Conservation (phyloP, 2,113 vertebrate species). For the Garra rufa region DNA sequence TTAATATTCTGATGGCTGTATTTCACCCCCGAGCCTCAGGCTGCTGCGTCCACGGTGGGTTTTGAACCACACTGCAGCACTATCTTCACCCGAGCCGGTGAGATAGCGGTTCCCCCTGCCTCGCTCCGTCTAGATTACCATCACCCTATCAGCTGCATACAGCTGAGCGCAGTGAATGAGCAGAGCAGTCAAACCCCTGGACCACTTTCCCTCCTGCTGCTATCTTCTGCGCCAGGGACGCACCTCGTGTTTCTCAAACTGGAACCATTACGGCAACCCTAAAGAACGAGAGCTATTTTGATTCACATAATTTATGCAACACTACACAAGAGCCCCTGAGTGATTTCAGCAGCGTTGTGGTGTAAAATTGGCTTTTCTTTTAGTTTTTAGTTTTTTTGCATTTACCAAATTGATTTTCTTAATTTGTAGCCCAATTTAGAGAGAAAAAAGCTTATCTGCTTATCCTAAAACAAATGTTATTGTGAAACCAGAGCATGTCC, state of each 20-base stretch:
- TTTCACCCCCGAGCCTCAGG: conserved; percentile 56
- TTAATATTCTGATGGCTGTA: conserved; percentile 64
- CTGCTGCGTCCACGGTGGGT: conserved; percentile 62
- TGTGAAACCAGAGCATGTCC: not conserved
- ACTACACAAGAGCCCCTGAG: not conserved
- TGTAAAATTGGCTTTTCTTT: conserved; percentile 43
- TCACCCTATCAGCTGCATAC: conserved; percentile 61
- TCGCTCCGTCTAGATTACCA: conserved; percentile 68
- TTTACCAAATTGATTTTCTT: conserved; percentile 2
- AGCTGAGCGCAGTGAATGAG: conserved; percentile 51
- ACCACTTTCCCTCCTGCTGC: conserved; percentile 29
- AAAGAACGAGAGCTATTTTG: conserved; percentile 35
- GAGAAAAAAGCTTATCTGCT: not conserved
- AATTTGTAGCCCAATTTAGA: not conserved
- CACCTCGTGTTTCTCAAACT: conserved; percentile 29
- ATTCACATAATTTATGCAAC: conserved; percentile 29
- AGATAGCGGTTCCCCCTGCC: conserved; percentile 47
- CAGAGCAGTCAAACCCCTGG: conserved; percentile 55
- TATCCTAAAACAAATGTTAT: not conserved
- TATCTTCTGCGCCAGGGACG: conserved; percentile 41
- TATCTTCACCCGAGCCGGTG: conserved; percentile 57
- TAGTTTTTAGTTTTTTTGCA: not conserved
- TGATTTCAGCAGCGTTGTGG: not conserved
- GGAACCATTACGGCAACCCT: conserved; percentile 29
- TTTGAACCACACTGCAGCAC: conserved; percentile 72